Evolutionary conservation across 2,797 vertebrate genomes (phyloP).

Genomic region (Erethizon dorsatum): DNA sequence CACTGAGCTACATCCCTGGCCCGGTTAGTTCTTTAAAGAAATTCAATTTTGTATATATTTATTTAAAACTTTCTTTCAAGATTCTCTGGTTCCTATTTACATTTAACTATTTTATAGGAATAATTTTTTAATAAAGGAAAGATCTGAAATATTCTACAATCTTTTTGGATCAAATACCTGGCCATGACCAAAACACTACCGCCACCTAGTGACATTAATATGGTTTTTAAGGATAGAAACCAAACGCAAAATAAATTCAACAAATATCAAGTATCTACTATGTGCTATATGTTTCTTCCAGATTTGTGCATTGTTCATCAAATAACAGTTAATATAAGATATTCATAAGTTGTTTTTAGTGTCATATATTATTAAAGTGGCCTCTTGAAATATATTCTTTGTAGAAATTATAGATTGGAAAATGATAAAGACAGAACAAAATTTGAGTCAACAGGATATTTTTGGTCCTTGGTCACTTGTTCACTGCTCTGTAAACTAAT

Average conservation of each 20-base stretch:
- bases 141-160: background rate
- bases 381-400: constrained; percentile 52
- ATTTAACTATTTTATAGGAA: constrained; percentile 17
- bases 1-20: background rate
- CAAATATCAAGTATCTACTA: constrained; percentile 29
- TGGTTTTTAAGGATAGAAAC: constrained; percentile 19
- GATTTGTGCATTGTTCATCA: background rate
- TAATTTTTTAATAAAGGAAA: constrained; percentile 57
- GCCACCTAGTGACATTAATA: constrained; percentile 57
- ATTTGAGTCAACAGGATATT: constrained; percentile 39
- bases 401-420: constrained; percentile 57
- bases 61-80: constrained; percentile 44
- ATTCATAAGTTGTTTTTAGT: constrained; percentile 49
- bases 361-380: constrained; percentile 30
- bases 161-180: constrained; percentile 18
- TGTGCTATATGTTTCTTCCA: background rate
- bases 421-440: constrained; percentile 20
- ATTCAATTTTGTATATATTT: constrained; percentile 34
- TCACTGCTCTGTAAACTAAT: constrained; percentile 14
- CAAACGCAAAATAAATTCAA: constrained; percentile 28
- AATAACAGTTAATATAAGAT: background rate
- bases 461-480: constrained; percentile 8
- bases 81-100: constrained; percentile 18
- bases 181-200: background rate
- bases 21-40: background rate